phyloP scores from a whole-genome alignment of 2,113 vertebrate species.

The Ciconia boyciana region DNA sequence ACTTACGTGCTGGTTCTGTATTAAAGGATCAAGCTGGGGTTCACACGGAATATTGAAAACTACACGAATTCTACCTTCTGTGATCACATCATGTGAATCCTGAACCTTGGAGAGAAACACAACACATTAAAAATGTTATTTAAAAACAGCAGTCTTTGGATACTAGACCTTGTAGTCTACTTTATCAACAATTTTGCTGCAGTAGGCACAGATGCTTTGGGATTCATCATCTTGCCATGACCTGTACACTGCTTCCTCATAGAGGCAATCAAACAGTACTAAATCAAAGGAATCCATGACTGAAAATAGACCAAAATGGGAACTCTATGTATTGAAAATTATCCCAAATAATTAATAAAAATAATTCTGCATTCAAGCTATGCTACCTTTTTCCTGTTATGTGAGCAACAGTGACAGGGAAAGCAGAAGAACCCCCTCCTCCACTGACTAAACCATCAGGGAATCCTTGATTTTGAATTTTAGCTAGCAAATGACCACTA shows the following conservation, averaged over 20 bases:
- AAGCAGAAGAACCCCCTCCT: not conserved
- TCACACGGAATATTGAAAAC: constrained; percentile 92
- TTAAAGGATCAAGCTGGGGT: constrained; percentile 89
- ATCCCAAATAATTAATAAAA: not conserved
- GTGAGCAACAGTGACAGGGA: not conserved
- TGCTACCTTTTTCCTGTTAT: not conserved
- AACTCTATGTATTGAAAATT: not conserved
- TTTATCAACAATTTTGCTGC: not conserved
- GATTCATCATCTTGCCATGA: not conserved
- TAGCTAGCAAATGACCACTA: not conserved
- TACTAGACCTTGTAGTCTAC: not conserved
- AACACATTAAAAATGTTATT: not conserved
- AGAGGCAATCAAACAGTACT: not conserved
- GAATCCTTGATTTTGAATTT: not conserved
- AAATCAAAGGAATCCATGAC: not conserved
- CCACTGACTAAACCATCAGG: not conserved
- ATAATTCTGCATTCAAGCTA: not conserved
- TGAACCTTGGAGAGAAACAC: constrained; percentile 79
- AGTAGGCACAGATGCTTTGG: not conserved
- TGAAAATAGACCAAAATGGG: not conserved
- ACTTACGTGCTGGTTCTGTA: constrained; percentile 98
- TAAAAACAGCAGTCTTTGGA: not conserved
- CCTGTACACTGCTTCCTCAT: not conserved
- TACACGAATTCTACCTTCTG: constrained; percentile 90
- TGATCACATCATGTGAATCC: constrained; percentile 90